These are phyloP conservation scores for Cephalotes varians DNA, from an alignment of 2,888 invertebrate genomes.

Conservation along the genomic window DNA sequence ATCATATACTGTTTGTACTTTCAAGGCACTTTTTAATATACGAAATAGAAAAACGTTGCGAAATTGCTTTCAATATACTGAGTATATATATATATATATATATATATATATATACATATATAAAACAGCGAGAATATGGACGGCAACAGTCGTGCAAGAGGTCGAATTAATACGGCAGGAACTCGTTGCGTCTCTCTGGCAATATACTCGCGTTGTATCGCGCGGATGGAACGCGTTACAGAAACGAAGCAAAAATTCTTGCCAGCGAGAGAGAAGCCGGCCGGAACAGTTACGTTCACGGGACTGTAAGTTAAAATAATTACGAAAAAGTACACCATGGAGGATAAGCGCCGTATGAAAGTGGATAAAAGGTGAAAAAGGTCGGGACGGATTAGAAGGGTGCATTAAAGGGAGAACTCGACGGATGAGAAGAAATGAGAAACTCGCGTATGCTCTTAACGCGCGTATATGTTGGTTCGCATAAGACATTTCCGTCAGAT, in stretches of 20 bases:
- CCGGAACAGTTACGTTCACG: slow-evolving; percentile 32
- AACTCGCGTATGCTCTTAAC: slow-evolving; percentile 51
- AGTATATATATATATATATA: background rate
- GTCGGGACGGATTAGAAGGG: slow-evolving; percentile 44
- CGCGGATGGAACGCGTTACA: slow-evolving; percentile 38
- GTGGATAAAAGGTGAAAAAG: slow-evolving; percentile 58
- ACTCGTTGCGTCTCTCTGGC: slow-evolving; percentile 15
- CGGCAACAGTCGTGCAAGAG: slow-evolving; percentile 7
- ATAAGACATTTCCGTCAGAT: slow-evolving; percentile 48
- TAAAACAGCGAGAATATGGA: background rate
- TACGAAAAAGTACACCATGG: slow-evolving; percentile 55
- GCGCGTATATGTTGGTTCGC: slow-evolving; percentile 26
- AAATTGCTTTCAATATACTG: slow-evolving; percentile 20
- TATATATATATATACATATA: background rate
- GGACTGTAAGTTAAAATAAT: slow-evolving; percentile 52
- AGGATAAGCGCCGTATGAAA: slow-evolving; percentile 42
- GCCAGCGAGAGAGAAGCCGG: slow-evolving; percentile 21
- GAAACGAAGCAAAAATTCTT: slow-evolving; percentile 48
- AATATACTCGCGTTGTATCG: slow-evolving; percentile 30
- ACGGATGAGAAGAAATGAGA: slow-evolving; percentile 60
- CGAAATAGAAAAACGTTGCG: slow-evolving; percentile 2
- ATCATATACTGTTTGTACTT: background rate
- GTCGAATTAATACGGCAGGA: slow-evolving; percentile 37
- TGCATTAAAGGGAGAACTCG: slow-evolving; percentile 44
- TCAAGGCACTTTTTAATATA: slow-evolving; percentile 5